Conservation (phyloP, 2,888 invertebrate species). For the Frankliniella fusca region DNA sequence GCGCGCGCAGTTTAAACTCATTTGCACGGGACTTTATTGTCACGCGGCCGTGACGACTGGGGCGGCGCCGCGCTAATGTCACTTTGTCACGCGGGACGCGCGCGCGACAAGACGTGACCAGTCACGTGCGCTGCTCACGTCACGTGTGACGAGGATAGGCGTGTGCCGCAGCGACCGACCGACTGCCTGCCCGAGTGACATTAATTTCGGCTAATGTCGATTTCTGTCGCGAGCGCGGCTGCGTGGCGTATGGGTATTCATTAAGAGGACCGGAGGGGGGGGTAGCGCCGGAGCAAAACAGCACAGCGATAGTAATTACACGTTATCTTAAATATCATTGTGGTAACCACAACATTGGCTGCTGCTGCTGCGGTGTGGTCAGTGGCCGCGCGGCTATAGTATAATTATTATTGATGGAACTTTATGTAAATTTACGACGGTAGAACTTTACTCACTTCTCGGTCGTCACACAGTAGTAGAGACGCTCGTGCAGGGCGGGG, state of each 20-base stretch:
- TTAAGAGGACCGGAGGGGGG: background rate
- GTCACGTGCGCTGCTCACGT: too few relatives aligned
- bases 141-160: background rate
- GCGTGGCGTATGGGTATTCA: background rate
- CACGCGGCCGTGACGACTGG: background rate
- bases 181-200: too few relatives aligned
- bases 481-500: too few relatives aligned
- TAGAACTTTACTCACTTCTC: too few relatives aligned
- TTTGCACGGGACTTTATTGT: background rate
- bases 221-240: background rate
- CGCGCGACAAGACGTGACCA: background rate
- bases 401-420: too few relatives aligned
- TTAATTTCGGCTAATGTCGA: slow-evolving; percentile 23
- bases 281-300: background rate
- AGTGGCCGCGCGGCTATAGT: too few relatives aligned
- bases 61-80: slow-evolving; percentile 6
- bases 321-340: too few relatives aligned
- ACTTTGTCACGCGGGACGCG: slow-evolving; percentile 1
- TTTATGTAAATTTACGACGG: too few relatives aligned
- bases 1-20: too few relatives aligned
- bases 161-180: background rate
- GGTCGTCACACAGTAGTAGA: too few relatives aligned
- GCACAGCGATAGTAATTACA: background rate
- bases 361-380: too few relatives aligned
- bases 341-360: too few relatives aligned